Evolutionary conservation across 2,113 vertebrate species (phyloP).

Genomic region (Chionodraco myersi): DNA sequence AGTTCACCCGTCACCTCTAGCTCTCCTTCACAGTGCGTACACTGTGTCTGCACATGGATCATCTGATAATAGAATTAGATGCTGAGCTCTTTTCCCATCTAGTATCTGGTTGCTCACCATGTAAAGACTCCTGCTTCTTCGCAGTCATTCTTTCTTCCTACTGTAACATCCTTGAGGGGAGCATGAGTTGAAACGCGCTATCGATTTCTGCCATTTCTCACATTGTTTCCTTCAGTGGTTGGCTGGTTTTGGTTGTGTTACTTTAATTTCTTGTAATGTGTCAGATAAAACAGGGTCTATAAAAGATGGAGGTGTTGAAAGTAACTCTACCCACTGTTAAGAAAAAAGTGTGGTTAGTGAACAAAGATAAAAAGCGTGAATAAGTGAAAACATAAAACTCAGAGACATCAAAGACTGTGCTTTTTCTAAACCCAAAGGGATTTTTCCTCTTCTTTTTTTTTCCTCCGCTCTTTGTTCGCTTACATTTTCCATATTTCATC

Average conservation of each 20-base stretch:
- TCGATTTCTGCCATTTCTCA: slow-evolving; percentile 71
- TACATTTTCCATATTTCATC: slow-evolving; percentile 45
- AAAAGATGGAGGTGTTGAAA: slow-evolving; percentile 24
- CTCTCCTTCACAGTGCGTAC: slow-evolving; percentile 41
- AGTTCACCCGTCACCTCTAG: slow-evolving; percentile 46
- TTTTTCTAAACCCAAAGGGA: slow-evolving; percentile 41
- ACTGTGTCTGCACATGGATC: slow-evolving; percentile 21
- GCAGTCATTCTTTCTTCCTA: slow-evolving; percentile 51
- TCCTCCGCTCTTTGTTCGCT: slow-evolving; percentile 26
- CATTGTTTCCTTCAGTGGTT: slow-evolving; percentile 63
- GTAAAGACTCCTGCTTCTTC: slow-evolving; percentile 61
- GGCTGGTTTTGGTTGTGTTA: slow-evolving; percentile 47
- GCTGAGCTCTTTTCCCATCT: slow-evolving; percentile 65
- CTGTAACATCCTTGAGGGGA: slow-evolving; percentile 48
- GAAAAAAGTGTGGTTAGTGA: slow-evolving; percentile 16
- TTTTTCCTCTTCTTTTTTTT: slow-evolving; percentile 23
- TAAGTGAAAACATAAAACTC: slow-evolving; percentile 44
- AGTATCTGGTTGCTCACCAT: slow-evolving; percentile 63
- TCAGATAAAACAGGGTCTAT: slow-evolving; percentile 38
- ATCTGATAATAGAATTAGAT: slow-evolving; percentile 65
- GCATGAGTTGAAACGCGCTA: slow-evolving; percentile 61
- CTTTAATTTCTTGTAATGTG: slow-evolving; percentile 40
- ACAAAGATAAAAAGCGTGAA: slow-evolving; percentile 43
- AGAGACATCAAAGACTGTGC: slow-evolving; percentile 63
- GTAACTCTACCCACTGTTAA: slow-evolving; percentile 17